Base-by-base conservation (phyloP, 2,797 vertebrate genomes). In the Neostethus bicornis region DNA sequence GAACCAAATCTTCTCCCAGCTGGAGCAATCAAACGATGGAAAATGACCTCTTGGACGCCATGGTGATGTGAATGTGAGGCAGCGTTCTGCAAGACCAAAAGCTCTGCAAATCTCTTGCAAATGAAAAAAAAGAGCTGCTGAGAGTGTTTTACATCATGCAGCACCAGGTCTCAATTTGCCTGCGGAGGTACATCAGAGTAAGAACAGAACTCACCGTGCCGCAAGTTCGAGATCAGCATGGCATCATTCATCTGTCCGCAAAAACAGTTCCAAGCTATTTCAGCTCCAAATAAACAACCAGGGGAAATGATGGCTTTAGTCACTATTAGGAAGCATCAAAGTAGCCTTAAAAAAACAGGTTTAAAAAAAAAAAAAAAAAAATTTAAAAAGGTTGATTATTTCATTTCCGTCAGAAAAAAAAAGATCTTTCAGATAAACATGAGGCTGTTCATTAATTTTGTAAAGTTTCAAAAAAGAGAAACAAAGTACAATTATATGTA, bases 121-220 rank as follows among this genome's bases (percentile, higher is more conserved):
- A 60, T 67, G 60, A 44, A 53, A 62, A 61, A 56, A 20, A 58
- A 56, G n/a, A n/a, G n/a, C 21, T 1, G 24, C 42, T 31, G 37
- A 72, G 37, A 41, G 51, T 51, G 35, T 58, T 74, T 65, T 55
- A 52, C 56, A 68, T 68, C 62, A 58, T 66, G 61, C 57, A 44
- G 51, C 23, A 4, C 65, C 57, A 68, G 70, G 54, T 43, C 25
- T 67, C 51, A 20, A 56, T 59, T 59, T 46, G 44, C 61, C 41
- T 51, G 19, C 11, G 66, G 45, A 55, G 47, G 17, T 32, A 44
- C 44, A 58, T 47, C 28, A 11, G 28, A 29, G 28, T 13, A 11
- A 53, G 51, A 35, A 39, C 53, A 12, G 0, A 59, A 39, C 50
- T 66, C 35, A 19, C 17, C 12, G 29, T 7, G 6, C 63, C 58